Evolutionary conservation across 2,888 invertebrate genomes (phyloP), one percentile per base, ranked within the genome.

Genomic region (Leptopterna dolabrata): DNA sequence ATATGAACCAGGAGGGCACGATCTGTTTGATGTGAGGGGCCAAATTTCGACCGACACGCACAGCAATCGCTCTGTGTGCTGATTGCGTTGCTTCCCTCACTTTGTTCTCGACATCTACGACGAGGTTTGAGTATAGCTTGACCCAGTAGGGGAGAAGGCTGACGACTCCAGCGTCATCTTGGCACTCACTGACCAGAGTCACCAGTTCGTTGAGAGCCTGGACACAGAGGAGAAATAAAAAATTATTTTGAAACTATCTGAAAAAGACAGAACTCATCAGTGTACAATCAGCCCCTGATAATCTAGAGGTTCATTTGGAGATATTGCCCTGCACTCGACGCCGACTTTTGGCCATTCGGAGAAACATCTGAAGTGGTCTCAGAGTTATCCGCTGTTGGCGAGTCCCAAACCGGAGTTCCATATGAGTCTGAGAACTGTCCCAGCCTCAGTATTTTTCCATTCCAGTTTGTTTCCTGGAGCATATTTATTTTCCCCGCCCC

Each of bases 121-220:
- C 94, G 45, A 98, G 92, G 89, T 94, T 93, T 89, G 94, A 94
- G 91, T 97, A 98, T 87, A 95, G 93, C 90, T 96, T 94, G 0
- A 96, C 95, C 98, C 98, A 98, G 91, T 95, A 94, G 0, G 96
- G 95, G 81, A 98, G 92, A 0, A 96, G 93, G 0, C 94, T 93
- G 91, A 95, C 95, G 0, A 97, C 93, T 51, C 30, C 71, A 1
- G 93, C 93, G n/a, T 95, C 94, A 9, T 93, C 91, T 88, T 95
- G 94, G 14, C 95, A 94, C 45, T 93, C 93, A 89, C 93, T 93
- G 73, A 96, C 94, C 14, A 97, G 91, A 19, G 94, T 94, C 41
- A 93, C 93, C 90, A 98, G 95, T 92, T 98, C 98, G 92, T 96
- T 95, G 24, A 97, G 91, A 0, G 96, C 97, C 96, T 97, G 91